A percentile compares a stretch with the other conserved stretches of the same genome.
Evolutionary conservation across 2,888 invertebrate species (phyloP).

Genomic region (Raillietiella orientalis): DNA sequence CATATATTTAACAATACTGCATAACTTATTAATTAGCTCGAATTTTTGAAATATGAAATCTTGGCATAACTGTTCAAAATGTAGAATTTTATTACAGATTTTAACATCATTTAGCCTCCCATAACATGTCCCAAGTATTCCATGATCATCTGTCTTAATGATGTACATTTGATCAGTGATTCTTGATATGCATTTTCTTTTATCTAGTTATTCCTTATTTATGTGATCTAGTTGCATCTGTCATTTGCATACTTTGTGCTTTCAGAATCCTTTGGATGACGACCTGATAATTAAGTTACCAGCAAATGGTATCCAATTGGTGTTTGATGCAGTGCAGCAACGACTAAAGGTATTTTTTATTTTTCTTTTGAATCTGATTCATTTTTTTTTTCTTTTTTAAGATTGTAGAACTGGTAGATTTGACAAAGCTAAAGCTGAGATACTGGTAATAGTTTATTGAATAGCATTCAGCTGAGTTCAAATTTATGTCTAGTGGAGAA

Average conservation of each 20-base stretch:
- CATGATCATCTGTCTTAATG: too few species aligned
- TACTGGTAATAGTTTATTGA: conserved; percentile 50
- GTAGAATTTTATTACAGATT: too few species aligned
- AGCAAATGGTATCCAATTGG: conserved; percentile 77
- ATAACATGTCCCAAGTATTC: too few species aligned
- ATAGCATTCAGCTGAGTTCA: not conserved
- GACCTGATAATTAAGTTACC: conserved; percentile 88
- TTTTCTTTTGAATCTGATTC: not conserved
- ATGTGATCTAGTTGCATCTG: conserved; percentile 3
- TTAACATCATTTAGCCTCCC: too few species aligned
- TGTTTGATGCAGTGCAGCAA: conserved; percentile 83
- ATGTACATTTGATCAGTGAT: conserved; percentile 1
- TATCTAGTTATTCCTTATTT: conserved; percentile 4
- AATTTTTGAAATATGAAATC: too few species aligned
- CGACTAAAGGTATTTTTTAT: conserved; percentile 31
- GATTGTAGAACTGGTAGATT: conserved; percentile 88
- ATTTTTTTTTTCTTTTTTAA: conserved; percentile 11
- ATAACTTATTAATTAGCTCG: too few species aligned
- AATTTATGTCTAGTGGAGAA: conserved; percentile 26
- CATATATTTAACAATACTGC: too few species aligned
- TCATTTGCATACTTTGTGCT: conserved; percentile 10
- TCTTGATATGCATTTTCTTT: conserved; percentile 2
- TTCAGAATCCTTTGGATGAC: conserved; percentile 69
- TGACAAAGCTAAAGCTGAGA: conserved; percentile 83
- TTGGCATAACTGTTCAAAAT: too few species aligned